phyloP scores from a whole-genome alignment of 2,797 vertebrate species.

The Sylvia borin region DNA sequence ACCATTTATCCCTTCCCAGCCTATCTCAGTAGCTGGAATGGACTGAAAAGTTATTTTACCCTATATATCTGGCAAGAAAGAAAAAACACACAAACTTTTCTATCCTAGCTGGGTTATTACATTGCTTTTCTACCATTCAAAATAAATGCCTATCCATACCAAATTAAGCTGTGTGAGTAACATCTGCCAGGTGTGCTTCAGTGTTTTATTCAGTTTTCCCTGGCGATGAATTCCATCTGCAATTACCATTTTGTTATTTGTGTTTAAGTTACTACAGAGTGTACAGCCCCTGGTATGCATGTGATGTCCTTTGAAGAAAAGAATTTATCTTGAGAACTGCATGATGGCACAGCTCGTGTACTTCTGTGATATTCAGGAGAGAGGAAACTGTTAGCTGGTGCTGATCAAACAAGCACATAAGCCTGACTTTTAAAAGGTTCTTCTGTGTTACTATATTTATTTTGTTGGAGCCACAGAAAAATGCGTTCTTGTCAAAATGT shows the following conservation, averaged over 20 bases:
- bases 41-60: not conserved
- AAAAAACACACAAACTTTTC: not conserved
- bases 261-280: not conserved
- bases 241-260: not conserved
- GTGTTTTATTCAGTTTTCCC: not conserved
- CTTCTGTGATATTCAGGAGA: slow-evolving; percentile 39
- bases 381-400: slow-evolving; percentile 16
- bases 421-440: slow-evolving; percentile 50
- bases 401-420: slow-evolving; percentile 38
- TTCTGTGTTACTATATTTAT: slow-evolving; percentile 33
- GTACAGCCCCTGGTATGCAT: not conserved
- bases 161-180: not conserved
- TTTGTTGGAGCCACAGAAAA: slow-evolving; percentile 24
- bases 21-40: not conserved
- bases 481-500: slow-evolving; percentile 47
- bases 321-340: slow-evolving; percentile 3
- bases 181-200: slow-evolving; percentile 4
- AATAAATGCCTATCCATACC: not conserved
- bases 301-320: not conserved
- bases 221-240: not conserved
- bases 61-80: not conserved
- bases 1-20: not conserved
- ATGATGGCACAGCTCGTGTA: not conserved
- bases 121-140: not conserved
- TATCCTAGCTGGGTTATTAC: not conserved